Conservation (phyloP, 2,888 invertebrate genomes). For the Apoda limacodes region DNA sequence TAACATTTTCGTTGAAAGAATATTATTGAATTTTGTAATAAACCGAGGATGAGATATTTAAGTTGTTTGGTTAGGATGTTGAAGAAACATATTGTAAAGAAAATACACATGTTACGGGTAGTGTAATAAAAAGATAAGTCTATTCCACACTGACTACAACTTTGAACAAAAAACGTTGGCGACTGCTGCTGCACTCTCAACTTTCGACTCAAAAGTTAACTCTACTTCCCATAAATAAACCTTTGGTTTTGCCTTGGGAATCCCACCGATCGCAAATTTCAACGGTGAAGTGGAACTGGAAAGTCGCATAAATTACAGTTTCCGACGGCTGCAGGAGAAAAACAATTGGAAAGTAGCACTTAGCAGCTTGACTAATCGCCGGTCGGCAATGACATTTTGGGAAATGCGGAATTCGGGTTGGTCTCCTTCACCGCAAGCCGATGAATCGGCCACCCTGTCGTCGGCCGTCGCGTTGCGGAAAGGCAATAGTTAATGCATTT, state of each 20-base stretch:
- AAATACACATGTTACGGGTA: too few species aligned
- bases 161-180: slow-evolving; percentile 45
- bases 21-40: too few species aligned
- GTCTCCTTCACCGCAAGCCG: slow-evolving; percentile 34
- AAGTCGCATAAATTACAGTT: slow-evolving; percentile 68
- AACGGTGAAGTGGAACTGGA: slow-evolving; percentile 51
- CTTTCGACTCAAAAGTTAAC: slow-evolving; percentile 58
- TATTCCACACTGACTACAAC: slow-evolving; percentile 35
- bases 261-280: slow-evolving; percentile 63
- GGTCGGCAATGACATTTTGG: slow-evolving; percentile 53
- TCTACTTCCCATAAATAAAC: slow-evolving; percentile 63
- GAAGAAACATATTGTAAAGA: too few species aligned
- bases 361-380: slow-evolving; percentile 64
- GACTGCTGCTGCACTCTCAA: slow-evolving; percentile 53
- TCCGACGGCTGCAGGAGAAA: slow-evolving; percentile 55
- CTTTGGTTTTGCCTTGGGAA: slow-evolving; percentile 62
- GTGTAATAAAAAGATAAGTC: slow-evolving; percentile 29
- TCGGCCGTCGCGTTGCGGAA: too few species aligned
- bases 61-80: too few species aligned
- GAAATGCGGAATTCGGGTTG: slow-evolving; percentile 13
- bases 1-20: too few species aligned
- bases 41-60: too few species aligned
- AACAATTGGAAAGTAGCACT: slow-evolving; percentile 66
- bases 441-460: too few species aligned
- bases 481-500: too few species aligned